Evolutionary conservation across 2,113 vertebrate genomes (phyloP).

Genomic region (Atherinomorus stipes): DNA sequence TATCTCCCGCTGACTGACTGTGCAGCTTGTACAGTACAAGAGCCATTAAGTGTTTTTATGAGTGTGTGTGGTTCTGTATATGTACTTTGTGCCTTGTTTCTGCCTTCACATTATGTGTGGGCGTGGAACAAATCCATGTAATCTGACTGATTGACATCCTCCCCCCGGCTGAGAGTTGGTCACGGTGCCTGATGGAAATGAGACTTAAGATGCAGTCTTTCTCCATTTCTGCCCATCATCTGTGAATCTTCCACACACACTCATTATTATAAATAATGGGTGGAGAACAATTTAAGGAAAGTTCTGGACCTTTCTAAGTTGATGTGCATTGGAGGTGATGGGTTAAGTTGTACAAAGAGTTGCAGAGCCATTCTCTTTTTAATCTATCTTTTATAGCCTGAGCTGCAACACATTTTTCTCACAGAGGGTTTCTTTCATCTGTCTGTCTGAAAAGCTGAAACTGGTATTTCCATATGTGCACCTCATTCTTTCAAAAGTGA

Average conservation of each 20-base stretch:
- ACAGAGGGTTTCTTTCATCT: neutral
- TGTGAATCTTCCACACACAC: conserved; percentile 21
- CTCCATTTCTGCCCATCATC: conserved; percentile 19
- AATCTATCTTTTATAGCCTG: neutral
- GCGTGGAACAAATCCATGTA: conserved; percentile 71
- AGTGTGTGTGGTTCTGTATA: conserved; percentile 44
- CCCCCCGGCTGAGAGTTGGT: conserved; percentile 51
- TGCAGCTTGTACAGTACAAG: conserved; percentile 38
- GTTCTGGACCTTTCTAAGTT: neutral
- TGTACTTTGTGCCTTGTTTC: conserved; percentile 41
- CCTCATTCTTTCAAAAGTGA: no score
- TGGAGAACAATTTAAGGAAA: conserved; percentile 18
- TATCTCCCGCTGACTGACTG: conserved; percentile 52
- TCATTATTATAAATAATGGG: conserved; percentile 7
- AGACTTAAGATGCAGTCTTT: conserved; percentile 44
- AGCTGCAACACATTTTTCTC: neutral
- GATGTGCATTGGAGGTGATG: neutral
- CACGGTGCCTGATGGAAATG: conserved; percentile 50
- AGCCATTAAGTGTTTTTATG: conserved; percentile 59
- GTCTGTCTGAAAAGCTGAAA: conserved; percentile 1
- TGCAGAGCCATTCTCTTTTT: neutral
- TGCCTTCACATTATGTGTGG: conserved; percentile 50
- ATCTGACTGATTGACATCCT: conserved; percentile 75
- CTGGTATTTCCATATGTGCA: neutral
- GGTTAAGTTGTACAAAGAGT: conserved; percentile 3